Base-by-base conservation (phyloP, 2,797 vertebrate genomes). In the Coccyzus lansbergi region DNA sequence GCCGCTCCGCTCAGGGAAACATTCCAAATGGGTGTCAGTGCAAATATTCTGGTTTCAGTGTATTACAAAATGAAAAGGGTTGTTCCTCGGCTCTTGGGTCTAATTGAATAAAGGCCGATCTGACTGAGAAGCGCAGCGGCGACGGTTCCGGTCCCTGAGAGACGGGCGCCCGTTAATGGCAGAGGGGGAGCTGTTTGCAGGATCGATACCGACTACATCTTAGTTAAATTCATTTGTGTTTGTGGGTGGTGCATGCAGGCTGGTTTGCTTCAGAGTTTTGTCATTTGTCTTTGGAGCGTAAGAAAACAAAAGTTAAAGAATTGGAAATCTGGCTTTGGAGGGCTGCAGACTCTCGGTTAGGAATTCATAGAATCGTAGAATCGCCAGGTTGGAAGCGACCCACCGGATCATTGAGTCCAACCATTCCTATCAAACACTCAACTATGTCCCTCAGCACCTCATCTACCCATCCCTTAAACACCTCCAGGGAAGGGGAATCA, bases 61-160 rank as follows among this genome's bases (percentile, higher is more conserved):
- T 34, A 8, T 53, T 67, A 15, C 33, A 25, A 25, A 88, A 51
- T 31, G 29, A 31, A 72, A 75, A 87, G 59, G n/a, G 38, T 29
- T 83, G 34, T 72, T 93, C 65, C 38, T 44, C 49, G 59, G 67
- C 70, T 56, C 81, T 46, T 15, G 5, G 49, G 29, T 80, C 83
- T 94, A 28, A 84, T 77, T 77, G 84, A 87, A 83, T 88, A 65
- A 90, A 83, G 56, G 14, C 10, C 33, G 10, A 4, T 58, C 63
- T 48, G 36, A 42, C 64, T 56, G 75, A 80, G 94, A 94, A 94
- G 95, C 88, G 88, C 92, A 91, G 33, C 2, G 2, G 26, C 34
- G 88, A 52, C 63, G 71, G 71, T 64, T 86, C 29, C 8, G 60
- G 34, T 86, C 40, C 56, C 52, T 3, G 18, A 0, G 46, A 80